Evolutionary conservation across 2,888 invertebrate species (phyloP), one percentile per base, ranked within the genome.

Genomic region (Amphiduros pacificus): DNA sequence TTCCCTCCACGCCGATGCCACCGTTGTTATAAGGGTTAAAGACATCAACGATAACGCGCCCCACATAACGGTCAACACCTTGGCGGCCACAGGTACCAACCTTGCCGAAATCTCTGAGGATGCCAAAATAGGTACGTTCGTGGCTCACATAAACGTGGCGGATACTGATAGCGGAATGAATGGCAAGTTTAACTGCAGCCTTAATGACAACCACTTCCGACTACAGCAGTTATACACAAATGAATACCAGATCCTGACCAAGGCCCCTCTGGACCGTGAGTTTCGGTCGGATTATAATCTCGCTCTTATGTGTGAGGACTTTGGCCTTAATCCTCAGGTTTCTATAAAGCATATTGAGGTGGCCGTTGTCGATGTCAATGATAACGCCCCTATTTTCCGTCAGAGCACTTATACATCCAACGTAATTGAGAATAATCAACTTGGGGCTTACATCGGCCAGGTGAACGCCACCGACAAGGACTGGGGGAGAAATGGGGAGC

Each of bases 101-200:
- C 27, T 60, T 2, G 57, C 62, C 2, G 96, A 96, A 83, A 50
- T 60, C 17, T 56, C 62, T 2, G 96, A 96, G 83, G 94, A 94
- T 80, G 90, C 93, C 74, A 89, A 92, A 0, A 87, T 91, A 4
- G 94, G 71, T 24, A 68, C 72, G 2, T 74, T 73, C 24, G 78
- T 79, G 4, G 96, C 95, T 4, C 92, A 95, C 61, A 89, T 96
- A 0, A 88, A 89, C 63, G 93, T 92, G 1, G 87, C 87, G 11
- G 96, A 96, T 80, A 87, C 88, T 55, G 96, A 97, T 82, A 84
- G 85, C 54, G 95, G 94, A 0, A 86, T 89, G 26, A 92, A 93
- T 81, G 95, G 95, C 0, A 87, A 91, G 77, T 90, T 96, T 50
- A 55, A 61, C 17, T 79, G 79, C 48, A 41, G 24, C 22, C 48